A percentile compares a stretch with the other conserved stretches of the same genome.
These are phyloP conservation scores for Peromyscus leucopus DNA, from an alignment of 2,113 vertebrate genomes.

Conservation along the genomic window DNA sequence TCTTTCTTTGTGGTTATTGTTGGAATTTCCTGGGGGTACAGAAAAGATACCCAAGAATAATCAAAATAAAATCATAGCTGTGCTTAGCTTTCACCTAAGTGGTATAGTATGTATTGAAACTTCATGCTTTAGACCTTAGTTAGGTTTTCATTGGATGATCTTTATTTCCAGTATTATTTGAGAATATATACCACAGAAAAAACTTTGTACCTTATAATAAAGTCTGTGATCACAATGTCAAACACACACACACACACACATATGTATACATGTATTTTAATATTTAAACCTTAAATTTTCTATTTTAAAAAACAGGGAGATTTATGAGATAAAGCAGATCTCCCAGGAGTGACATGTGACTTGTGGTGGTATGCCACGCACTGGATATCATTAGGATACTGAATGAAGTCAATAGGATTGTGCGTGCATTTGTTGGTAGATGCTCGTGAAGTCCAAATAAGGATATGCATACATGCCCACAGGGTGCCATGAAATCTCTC, in stretches of 20 bases:
- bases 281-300: not conserved
- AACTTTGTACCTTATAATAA: not conserved
- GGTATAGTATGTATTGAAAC: not conserved
- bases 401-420: not conserved
- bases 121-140: not conserved
- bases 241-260: too few relatives aligned
- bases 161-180: not conserved
- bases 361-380: not conserved
- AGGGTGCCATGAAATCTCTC: fast-evolving
- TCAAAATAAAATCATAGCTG: not conserved
- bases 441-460: not conserved
- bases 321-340: not conserved
- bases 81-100: not conserved
- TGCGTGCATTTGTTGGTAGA: not conserved
- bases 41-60: not conserved
- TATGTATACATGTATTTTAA: not conserved
- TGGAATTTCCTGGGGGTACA: not conserved
- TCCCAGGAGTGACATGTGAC: not conserved
- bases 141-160: not conserved
- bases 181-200: not conserved
- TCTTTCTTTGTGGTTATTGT: not conserved
- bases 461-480: not conserved
- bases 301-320: not conserved
- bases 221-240: not conserved
- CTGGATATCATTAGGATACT: not conserved